Conservation (phyloP, 2,113 vertebrate genomes). For the Murina feae region DNA sequence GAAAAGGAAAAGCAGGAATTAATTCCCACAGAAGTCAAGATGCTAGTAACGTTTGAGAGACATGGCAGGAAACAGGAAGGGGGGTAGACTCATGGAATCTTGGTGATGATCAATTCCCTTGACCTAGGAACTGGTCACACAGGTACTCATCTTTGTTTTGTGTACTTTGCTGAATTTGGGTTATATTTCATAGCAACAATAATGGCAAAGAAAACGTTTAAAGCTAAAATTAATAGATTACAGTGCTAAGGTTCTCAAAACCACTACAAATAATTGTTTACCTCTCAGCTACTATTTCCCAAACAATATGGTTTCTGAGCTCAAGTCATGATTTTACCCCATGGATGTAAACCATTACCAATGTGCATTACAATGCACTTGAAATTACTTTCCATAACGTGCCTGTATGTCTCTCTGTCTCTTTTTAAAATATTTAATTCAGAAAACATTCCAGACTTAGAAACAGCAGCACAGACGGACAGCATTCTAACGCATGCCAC, state of each 20-base stretch:
- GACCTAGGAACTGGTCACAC: not conserved
- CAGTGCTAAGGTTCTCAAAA: not conserved
- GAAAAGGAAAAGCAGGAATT: not conserved
- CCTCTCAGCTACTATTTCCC: not conserved
- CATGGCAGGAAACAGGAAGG: not conserved
- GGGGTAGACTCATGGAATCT: too few species aligned
- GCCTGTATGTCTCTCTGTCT: not conserved
- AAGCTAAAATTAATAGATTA: not conserved
- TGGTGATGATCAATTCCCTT: not conserved
- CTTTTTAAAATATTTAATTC: constrained; percentile 26
- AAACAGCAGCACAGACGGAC: not conserved
- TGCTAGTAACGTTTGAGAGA: not conserved
- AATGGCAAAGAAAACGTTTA: not conserved
- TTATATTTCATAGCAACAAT: not conserved
- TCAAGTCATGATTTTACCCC: not conserved
- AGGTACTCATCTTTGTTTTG: not conserved
- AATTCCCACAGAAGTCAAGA: not conserved
- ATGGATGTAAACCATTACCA: not conserved
- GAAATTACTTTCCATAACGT: not conserved
- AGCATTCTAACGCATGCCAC: not conserved
- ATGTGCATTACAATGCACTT: not conserved
- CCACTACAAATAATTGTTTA: not conserved
- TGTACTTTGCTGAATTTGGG: not conserved
- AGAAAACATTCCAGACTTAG: not conserved
- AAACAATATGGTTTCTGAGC: not conserved